These are phyloP conservation scores for Tinea semifulvella DNA, from an alignment of 2,888 invertebrate genomes.

Conservation along the genomic window DNA sequence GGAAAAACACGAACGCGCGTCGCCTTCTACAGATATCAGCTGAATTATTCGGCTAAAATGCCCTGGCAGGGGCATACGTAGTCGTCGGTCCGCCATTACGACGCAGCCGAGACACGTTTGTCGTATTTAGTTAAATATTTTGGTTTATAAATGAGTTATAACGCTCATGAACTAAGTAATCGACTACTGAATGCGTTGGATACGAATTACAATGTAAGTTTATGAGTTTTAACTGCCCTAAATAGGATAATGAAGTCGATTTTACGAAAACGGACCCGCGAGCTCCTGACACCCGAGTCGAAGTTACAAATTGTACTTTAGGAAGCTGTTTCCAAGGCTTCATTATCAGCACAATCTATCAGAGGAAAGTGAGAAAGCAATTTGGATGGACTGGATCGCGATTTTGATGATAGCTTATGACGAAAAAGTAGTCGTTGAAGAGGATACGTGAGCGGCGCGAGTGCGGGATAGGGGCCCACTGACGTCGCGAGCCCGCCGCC, in stretches of 20 bases:
- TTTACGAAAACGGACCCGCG: constrained; percentile 54
- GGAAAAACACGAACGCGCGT: constrained; percentile 66
- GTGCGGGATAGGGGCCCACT: constrained; percentile 52
- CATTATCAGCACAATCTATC: not conserved
- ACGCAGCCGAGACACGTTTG: constrained; percentile 68
- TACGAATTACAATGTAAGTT: constrained; percentile 97
- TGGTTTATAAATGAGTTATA: constrained; percentile 81
- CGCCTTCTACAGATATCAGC: constrained; percentile 66
- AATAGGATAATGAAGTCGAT: constrained; percentile 42
- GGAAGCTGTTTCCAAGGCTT: constrained; percentile 38
- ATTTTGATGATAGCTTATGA: constrained; percentile 33
- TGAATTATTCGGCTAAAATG: constrained; percentile 69
- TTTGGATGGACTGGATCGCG: constrained; percentile 26
- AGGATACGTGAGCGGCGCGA: constrained; percentile 52
- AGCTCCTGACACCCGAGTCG: constrained; percentile 62
- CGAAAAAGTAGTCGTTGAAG: constrained; percentile 36
- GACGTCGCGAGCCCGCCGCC: constrained; percentile 57
- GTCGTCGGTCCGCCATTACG: constrained; percentile 69
- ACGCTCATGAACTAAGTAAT: constrained; percentile 91
- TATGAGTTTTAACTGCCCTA: constrained; percentile 32
- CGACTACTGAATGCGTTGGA: constrained; percentile 96
- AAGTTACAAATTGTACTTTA: constrained; percentile 49
- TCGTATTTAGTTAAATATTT: constrained; percentile 69
- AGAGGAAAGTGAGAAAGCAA: not conserved
- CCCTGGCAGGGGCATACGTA: constrained; percentile 69